Conservation (phyloP, 2,888 invertebrate genomes). For the Aspidapion aeneum region DNA sequence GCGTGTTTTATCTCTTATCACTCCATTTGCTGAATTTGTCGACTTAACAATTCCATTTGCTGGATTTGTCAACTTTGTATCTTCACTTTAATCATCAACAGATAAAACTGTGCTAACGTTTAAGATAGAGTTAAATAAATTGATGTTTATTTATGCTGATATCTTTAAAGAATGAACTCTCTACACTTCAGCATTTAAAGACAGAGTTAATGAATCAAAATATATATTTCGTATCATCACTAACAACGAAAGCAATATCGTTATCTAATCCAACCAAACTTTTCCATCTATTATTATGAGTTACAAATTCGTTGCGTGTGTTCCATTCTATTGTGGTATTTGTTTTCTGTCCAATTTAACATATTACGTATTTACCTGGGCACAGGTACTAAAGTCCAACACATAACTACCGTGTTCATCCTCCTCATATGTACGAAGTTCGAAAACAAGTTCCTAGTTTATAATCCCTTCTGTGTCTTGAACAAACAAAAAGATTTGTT, state of each 20-base stretch:
- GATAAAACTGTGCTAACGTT: too few relatives aligned
- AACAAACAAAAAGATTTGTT: constrained; percentile 15
- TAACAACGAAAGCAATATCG: too few relatives aligned
- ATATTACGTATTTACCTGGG: neutral
- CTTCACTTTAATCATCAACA: too few relatives aligned
- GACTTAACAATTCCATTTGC: too few relatives aligned
- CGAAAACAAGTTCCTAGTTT: neutral
- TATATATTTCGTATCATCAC: too few relatives aligned
- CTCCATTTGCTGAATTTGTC: too few relatives aligned
- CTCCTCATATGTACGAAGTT: neutral
- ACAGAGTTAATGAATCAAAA: too few relatives aligned
- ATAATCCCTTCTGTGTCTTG: neutral
- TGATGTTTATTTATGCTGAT: too few relatives aligned
- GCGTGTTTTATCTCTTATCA: neutral
- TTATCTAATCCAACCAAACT: neutral
- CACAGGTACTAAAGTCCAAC: neutral
- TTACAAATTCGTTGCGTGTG: neutral
- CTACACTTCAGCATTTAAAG: too few relatives aligned
- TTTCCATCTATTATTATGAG: neutral
- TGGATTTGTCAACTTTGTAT: too few relatives aligned
- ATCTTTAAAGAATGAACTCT: too few relatives aligned
- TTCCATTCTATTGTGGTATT: neutral
- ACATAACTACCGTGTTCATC: neutral
- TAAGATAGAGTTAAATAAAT: too few relatives aligned
- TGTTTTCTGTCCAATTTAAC: neutral